Evolutionary conservation across 2,797 vertebrate species (phyloP).

Genomic region (Xenentodon cancila): DNA sequence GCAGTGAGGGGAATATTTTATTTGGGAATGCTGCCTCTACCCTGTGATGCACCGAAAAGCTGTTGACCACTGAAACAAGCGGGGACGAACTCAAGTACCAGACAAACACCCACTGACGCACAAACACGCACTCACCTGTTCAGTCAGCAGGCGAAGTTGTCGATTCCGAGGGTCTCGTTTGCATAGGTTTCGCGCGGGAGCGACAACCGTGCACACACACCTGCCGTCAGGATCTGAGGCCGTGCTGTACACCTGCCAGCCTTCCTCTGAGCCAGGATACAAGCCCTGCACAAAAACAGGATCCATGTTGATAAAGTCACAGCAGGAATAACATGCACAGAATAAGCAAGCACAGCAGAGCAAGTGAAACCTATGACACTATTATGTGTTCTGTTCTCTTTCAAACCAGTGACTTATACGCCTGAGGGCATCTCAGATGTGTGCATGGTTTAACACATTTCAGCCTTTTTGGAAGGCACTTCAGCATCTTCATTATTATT

Average conservation of each 20-base stretch:
- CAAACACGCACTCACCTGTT: slow-evolving; percentile 85
- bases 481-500: neutral
- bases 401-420: neutral
- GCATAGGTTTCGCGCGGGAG: slow-evolving; percentile 91
- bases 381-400: neutral
- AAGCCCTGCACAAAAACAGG: slow-evolving; percentile 83
- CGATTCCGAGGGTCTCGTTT: slow-evolving; percentile 92
- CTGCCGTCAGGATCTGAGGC: slow-evolving; percentile 93
- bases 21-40: slow-evolving; percentile 47
- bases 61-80: slow-evolving; percentile 52
- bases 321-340: slow-evolving; percentile 6
- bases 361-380: neutral
- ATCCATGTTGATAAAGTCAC: slow-evolving; percentile 31
- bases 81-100: slow-evolving; percentile 16
- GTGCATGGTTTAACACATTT: neutral
- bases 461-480: neutral
- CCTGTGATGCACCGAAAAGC: slow-evolving; percentile 41
- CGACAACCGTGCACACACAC: slow-evolving; percentile 95
- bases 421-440: neutral
- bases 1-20: slow-evolving; percentile 66
- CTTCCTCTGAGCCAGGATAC: slow-evolving; percentile 90
- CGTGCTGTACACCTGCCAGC: slow-evolving; percentile 97
- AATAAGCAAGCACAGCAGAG: slow-evolving; percentile 2
- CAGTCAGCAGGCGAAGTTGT: slow-evolving; percentile 90
- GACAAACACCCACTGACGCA: slow-evolving; percentile 11